Evolutionary conservation across 2,113 vertebrate species (phyloP), one percentile per base, ranked within the genome.

Genomic region (Podarcis muralis): DNA sequence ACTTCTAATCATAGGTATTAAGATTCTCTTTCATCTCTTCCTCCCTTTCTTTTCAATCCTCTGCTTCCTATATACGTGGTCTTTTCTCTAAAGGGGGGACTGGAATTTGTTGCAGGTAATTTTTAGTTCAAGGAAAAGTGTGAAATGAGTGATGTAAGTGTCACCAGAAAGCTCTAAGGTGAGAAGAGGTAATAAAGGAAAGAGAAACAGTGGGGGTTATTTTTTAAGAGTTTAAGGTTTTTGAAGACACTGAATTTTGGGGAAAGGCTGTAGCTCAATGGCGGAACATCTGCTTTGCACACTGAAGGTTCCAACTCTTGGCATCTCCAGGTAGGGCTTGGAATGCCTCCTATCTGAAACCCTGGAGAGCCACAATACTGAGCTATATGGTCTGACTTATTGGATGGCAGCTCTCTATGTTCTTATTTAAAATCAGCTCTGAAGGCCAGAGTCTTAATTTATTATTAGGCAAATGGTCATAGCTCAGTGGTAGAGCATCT

Each of bases 121-220:
- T 81, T 86, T 81, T 71, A 87, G 59, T 53, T 65, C 15, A 27
- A 71, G 76, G 43, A 71, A 40, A 13, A 9, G 79, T 87, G 86
- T 75, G 86, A 75, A 75, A 82, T 20, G 35, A 23, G 65, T 81
- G 79, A 82, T 5, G 86, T 59, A 82, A 88, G 79, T 75, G 86
- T 18, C 40, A 40, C 35, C 53, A 35, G 32, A 59, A 74, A 59
- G 69, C 79, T 81, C 25, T 9, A 35, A 81, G 32, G 66, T 88
- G 53, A 82, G 79, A 82, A 82, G 15, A 40, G 35, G 40, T 59
- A 2, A 75, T n/a, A 5, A n/a, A n/a, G 15, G 48, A 25, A 15
- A 8, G 57, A 40, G 35, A 37, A 40, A 76, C 22, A 13, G 30
- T 69, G 37, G 16, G 48, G 23, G 25, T 37, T 13, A 68, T 83